Evolutionary conservation across 2,113 vertebrate genomes (phyloP), one percentile per base, ranked within the genome.

Genomic region (Melospiza georgiana): DNA sequence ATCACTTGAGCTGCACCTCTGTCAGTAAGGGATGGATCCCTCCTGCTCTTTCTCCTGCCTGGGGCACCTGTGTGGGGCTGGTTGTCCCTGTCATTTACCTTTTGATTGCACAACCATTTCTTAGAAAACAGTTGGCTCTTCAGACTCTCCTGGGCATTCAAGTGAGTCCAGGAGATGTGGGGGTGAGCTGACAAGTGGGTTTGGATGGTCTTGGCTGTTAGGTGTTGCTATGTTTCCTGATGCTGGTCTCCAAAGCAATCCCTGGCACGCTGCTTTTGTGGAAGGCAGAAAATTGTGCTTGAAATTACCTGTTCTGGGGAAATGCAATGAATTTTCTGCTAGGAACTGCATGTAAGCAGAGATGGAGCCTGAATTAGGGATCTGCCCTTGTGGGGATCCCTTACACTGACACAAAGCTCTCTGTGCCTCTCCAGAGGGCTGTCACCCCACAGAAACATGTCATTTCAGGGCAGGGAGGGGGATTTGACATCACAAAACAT

Each of bases 321-420:
- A 86, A n/a, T 0, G 2, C 35, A 39, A 14, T 28, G 1, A 25
- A 1, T 35, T 27, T 59, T 31, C 25, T 54, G 49, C 57, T 43
- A 25, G 33, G 31, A 51, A 4, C 11, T 23, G 15, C 23, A 39
- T 0, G 0, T 37, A 61, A 74, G 15, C 24, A 61, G 28, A 49
- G 35, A 16, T 0, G 4, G 67, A 73, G 30, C 44, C 55, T 68
- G 54, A n/a, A 22, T 6, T 5, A 5, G 5, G 54, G 33, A 27
- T 46, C 54, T 65, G 75, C 23, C 19, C 22, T 66, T 6, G 1
- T 3, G 22, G 11, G 33, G 6, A 8, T 10, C 0, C 37, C 37
- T 37, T 37, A 37, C 37, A 37, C 37, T 37, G 37, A 37, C 37
- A 37, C 37, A 37, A 37, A 37, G 37, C 37, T 37, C 37, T 37